Evolutionary conservation across 2,113 vertebrate genomes (phyloP), one percentile per base, ranked within the genome.

Genomic region (Pelusios castaneus): DNA sequence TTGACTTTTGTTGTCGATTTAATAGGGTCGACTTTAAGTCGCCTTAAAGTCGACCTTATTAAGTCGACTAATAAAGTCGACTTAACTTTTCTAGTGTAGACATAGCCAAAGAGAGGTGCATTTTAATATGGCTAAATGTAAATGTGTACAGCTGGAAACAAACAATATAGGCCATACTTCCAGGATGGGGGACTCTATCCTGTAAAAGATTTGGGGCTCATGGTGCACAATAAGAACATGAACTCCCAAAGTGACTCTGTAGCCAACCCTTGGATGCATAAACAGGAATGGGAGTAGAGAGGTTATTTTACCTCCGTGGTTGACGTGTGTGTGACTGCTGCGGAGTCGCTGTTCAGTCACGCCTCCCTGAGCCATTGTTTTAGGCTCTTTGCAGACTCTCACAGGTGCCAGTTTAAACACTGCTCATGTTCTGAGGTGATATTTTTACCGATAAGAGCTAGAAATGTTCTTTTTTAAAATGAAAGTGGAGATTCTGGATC

Each of bases 401-500:
- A 34, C 60, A 56, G 73, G 79, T 24, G 1, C 31, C 25, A 10
- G 54, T 5, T 47, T 58, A 9, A 10, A 19, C 24, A 31, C 54
- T 49, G 55, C 63, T 85, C 2, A 6, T 27, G 43, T 43, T 75
- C 31, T 27, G 25, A 25, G 83, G 17, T 3, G 21, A 47, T 14
- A 86, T 88, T 43, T 78, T 29, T 55, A 31, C 10, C 25, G 31
- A 43, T 34, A 34, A 31, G 4, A 4, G 16, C n/a, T 56, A 3
- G 45, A 29, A 79, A 87, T 56, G 10, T 51, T 51, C 31, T 78
- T 63, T 63, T 2, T 10, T 34, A 27, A 63, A 81, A 8, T 21
- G 10, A 63, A 1, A 0, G 55, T 3, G 6, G 89, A 80, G 45
- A 47, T n/a, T 88, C 51, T 80, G 34, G 7, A 0, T 0, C 54